Base-by-base conservation (phyloP, 1,140 invertebrate genomes). In the Diabrotica virgifera region DNA sequence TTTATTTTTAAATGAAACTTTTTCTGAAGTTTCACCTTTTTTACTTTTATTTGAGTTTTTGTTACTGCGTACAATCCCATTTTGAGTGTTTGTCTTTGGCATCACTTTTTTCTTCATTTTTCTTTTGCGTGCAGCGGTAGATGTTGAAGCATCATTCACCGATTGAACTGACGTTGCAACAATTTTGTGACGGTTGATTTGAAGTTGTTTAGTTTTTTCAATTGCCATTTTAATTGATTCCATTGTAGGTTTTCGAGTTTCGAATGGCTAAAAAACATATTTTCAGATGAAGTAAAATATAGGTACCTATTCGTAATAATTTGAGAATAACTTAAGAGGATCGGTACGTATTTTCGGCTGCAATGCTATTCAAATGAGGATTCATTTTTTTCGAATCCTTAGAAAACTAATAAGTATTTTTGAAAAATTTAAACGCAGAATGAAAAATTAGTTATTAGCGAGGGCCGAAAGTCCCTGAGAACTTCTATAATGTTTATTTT, bases 121-220 rank as follows among this genome's bases (percentile, higher is more conserved):
- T 2, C 24, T 14, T 36, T 52, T 51, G 10, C 12, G n/a, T n/a
- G n/a, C 11, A 12, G 51, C 50, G 0, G 59, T 61, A 52, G 59
- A 61, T 10, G 59, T 61, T 36, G 59, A 61, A n/a, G 59, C 59
- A 13, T 61, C 59, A n/a, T n/a, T 61, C 40, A 61, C 10, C 36
- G 38, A 36, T 12, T 8, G n/a, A 51, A 13, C 7, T 8, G 46
- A 13, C 5, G 59, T 61, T 10, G 24, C 59, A 7, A 61, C 59
- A 52, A 52, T 61, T 12, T 61, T 61, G 24, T 61, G 13, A 10
- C 59, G n/a, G 46, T 61, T 24, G 38, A 40, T 59, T 59, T 59
- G 37, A 35, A 58, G n/a, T 37, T 35, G 40, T 37, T 61, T 61
- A 6, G 46, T 50, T 52, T 61, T 61, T 35, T 61, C 59, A n/a